Evolutionary conservation across 1,140 invertebrate genomes (phyloP).

Genomic region (Neelides sp.): DNA sequence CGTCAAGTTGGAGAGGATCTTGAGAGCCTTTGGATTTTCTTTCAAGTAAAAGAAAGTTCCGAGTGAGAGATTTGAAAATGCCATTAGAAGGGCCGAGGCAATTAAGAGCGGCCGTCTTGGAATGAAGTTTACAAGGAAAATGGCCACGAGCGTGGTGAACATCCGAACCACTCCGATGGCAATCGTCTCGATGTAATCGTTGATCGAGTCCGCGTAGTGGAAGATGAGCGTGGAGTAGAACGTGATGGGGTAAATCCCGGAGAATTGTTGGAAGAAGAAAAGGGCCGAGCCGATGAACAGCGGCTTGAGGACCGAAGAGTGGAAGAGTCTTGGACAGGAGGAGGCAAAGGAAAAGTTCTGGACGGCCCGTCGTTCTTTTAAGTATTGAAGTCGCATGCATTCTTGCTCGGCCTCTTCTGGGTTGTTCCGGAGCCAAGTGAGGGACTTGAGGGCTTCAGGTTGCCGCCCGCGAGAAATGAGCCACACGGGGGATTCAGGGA

Average conservation of each 20-base stretch:
- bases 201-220: slow-evolving; percentile 31
- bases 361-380: slow-evolving; percentile 35
- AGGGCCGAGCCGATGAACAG: slow-evolving; percentile 49
- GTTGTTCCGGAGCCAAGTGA: slow-evolving; percentile 37
- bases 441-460: slow-evolving; percentile 35
- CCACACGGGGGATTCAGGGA: slow-evolving; percentile 63
- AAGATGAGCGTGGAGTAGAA: slow-evolving; percentile 58
- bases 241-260: slow-evolving; percentile 59
- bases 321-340: slow-evolving; percentile 36
- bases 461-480: slow-evolving; percentile 40
- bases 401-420: slow-evolving; percentile 33
- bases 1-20: too few relatives aligned
- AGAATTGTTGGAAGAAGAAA: slow-evolving; percentile 66
- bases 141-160: slow-evolving; percentile 29
- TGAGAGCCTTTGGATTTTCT: too few relatives aligned
- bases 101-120: slow-evolving; percentile 31
- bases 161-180: slow-evolving; percentile 29
- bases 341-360: slow-evolving; percentile 31
- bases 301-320: slow-evolving; percentile 46
- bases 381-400: slow-evolving; percentile 42
- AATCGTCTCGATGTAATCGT: slow-evolving; percentile 30
- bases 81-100: slow-evolving; percentile 23
- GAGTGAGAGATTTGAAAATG: too few relatives aligned
- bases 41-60: slow-evolving; percentile 32
- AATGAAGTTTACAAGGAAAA: slow-evolving; percentile 38